These are phyloP conservation scores for Protosalanx chinensis DNA, from an alignment of 2,797 vertebrate genomes.

Conservation along the genomic window DNA sequence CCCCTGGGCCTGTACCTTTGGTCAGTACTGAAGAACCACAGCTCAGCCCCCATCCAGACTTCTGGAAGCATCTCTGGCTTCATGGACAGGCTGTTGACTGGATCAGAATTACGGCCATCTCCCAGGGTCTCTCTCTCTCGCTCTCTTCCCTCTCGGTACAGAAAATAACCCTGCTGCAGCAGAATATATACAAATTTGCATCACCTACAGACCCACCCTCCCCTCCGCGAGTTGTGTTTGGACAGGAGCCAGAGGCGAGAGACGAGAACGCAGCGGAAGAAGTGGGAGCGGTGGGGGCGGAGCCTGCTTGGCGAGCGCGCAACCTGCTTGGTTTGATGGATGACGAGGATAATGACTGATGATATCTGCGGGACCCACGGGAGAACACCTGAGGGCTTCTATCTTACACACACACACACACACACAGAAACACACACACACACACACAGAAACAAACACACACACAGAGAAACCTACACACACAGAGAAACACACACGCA, in stretches of 20 bases:
- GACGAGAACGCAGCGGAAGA: slow-evolving; percentile 40
- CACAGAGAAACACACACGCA: slow-evolving; percentile 17
- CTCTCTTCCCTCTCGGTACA: slow-evolving; percentile 13
- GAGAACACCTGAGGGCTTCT: slow-evolving; percentile 73
- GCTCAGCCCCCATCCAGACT: not conserved
- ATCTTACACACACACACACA: slow-evolving; percentile 28
- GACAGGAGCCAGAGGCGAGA: slow-evolving; percentile 41
- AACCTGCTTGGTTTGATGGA: slow-evolving; percentile 70
- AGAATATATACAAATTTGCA: slow-evolving; percentile 51
- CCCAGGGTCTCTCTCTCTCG: not conserved
- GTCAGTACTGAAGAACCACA: not conserved
- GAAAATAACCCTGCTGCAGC: slow-evolving; percentile 40
- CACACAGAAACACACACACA: slow-evolving; percentile 21
- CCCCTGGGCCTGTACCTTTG: not conserved
- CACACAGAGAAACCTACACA: slow-evolving; percentile 40
- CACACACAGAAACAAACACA: slow-evolving; percentile 20
- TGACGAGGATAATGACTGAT: slow-evolving; percentile 73
- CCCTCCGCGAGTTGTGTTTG: slow-evolving; percentile 36
- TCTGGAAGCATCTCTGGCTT: too few species aligned
- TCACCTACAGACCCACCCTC: slow-evolving; percentile 34
- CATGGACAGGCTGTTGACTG: too few species aligned
- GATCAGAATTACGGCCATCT: too few species aligned
- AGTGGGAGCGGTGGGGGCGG: slow-evolving; percentile 31
- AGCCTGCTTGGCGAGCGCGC: not conserved
- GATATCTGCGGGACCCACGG: slow-evolving; percentile 65